A percentile compares a stretch with the other conserved stretches of the same genome.
phyloP scores from a whole-genome alignment of 2,888 invertebrate genomes.

The Zeuzera pyrina region DNA sequence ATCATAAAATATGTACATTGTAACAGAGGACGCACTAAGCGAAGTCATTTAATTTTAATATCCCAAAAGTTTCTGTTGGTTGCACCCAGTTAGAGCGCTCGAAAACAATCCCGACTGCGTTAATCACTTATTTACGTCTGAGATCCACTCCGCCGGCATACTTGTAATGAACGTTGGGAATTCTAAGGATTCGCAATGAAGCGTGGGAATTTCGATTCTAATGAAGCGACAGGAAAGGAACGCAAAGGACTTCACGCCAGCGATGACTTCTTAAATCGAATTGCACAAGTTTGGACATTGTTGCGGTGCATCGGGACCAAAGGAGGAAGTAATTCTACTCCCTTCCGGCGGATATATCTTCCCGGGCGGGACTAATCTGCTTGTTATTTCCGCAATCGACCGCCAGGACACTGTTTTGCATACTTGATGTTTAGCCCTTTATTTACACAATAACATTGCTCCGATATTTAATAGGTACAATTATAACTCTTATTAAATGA shows the following conservation, averaged over 20 bases:
- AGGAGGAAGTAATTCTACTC: conserved; percentile 56
- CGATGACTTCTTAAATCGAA: conserved; percentile 43
- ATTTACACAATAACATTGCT: no score
- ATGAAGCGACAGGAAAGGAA: conserved; percentile 41
- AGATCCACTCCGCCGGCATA: conserved; percentile 55
- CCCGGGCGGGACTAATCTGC: conserved; percentile 59
- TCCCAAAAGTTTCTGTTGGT: conserved; percentile 53
- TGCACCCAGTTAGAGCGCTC: conserved; percentile 41
- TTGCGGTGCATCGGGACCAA: conserved; percentile 41
- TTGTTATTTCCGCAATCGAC: conserved; percentile 66
- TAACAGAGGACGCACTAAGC: no score
- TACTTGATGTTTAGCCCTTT: conserved; percentile 45
- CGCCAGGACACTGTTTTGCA: conserved; percentile 45
- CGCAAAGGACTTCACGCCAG: conserved; percentile 28
- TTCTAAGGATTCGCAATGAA: conserved; percentile 64
- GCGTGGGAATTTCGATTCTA: conserved; percentile 67
- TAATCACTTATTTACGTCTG: conserved; percentile 71
- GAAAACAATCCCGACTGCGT: conserved; percentile 69
- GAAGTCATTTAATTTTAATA: conserved; percentile 58
- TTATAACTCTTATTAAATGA: no score
- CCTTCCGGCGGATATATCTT: conserved; percentile 64
- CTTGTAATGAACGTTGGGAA: conserved; percentile 65
- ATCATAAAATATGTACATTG: no score
- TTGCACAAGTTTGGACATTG: conserved; percentile 45
- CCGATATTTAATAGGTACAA: no score